phyloP scores from a whole-genome alignment of 1,140 invertebrate genomes.

The Leptinotarsa texana region DNA sequence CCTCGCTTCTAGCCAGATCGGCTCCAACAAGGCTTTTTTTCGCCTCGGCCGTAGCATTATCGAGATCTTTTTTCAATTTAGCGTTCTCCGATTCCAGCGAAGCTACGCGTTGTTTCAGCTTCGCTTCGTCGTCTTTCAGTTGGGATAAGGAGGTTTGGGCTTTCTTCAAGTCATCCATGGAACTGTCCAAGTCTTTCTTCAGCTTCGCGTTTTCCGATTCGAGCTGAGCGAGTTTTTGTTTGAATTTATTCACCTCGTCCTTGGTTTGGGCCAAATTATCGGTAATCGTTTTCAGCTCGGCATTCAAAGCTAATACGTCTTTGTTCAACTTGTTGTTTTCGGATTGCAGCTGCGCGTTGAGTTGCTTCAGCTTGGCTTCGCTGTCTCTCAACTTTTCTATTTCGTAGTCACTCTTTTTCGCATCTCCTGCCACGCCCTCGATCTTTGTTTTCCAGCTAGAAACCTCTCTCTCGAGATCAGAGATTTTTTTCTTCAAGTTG shows the following conservation, averaged over 20 bases:
- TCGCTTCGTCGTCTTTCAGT: conserved; percentile 22
- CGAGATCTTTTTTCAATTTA: conserved; percentile 24
- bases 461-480: conserved; percentile 27
- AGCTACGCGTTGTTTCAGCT: conserved; percentile 17
- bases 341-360: conserved; percentile 25
- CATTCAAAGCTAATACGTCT: conserved; percentile 24
- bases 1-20: conserved; percentile 12
- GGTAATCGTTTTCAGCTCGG: conserved; percentile 22
- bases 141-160: conserved; percentile 10
- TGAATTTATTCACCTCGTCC: conserved; percentile 23
- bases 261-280: neutral
- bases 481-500: conserved; percentile 29
- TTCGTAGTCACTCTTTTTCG: conserved; percentile 30
- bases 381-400: conserved; percentile 26
- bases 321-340: conserved; percentile 37
- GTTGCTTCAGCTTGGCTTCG: conserved; percentile 34
- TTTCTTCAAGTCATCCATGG: conserved; percentile 21
- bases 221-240: conserved; percentile 18
- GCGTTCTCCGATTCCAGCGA: conserved; percentile 21
- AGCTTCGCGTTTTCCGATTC: conserved; percentile 33
- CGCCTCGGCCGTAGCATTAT: neutral
- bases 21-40: neutral
- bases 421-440: conserved; percentile 25
- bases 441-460: conserved; percentile 26
- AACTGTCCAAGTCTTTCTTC: conserved; percentile 31